Evolutionary conservation across 2,888 invertebrate genomes (phyloP), one percentile per base, ranked within the genome.

Genomic region (Acrobasis suavella): DNA sequence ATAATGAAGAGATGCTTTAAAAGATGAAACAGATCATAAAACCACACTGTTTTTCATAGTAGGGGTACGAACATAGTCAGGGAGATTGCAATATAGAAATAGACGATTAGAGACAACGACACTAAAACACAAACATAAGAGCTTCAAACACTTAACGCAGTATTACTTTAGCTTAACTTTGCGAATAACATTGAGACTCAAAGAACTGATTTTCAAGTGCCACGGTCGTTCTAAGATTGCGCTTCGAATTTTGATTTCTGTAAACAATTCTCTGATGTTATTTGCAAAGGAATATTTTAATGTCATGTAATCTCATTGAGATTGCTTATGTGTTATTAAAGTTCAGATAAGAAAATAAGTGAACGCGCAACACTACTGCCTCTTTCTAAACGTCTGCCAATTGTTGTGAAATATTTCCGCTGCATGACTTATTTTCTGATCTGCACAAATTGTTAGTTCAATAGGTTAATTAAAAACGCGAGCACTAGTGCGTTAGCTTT

Each of bases 101-200:
- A 85, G 82, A 83, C 76, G 77, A 84, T 72, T 86, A 89, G 89
- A 89, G 89, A 89, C 90, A 91, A 91, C 91, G 91, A 91, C 91
- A 91, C 89, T 72, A 69, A 79, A 81, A 87, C 87, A 86, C 81
- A 72, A 62, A 82, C 84, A 87, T 87, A 82, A 89, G 90, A 91
- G 90, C 91, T 91, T 89, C 78, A 69, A 73, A 79, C 85, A 84
- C 86, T 73, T 73, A 74, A 71, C 75, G 77, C 82, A 81, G 74
- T 80, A 79, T 81, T 78, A 73, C 68, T 76, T 58, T 60, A 22
- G 51, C 39, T 37, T 22, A 42, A 39, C 60, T 60, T 60, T 51
- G 50, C 58, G 58, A 58, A 49, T 62, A 60, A 50, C 42, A 17
- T 58, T 50, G 55, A 49, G 73, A 71, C 71, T n/a, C 72, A 85